Evolutionary conservation across 2,113 vertebrate species (phyloP).

Genomic region (Sylvilagus bachmani): DNA sequence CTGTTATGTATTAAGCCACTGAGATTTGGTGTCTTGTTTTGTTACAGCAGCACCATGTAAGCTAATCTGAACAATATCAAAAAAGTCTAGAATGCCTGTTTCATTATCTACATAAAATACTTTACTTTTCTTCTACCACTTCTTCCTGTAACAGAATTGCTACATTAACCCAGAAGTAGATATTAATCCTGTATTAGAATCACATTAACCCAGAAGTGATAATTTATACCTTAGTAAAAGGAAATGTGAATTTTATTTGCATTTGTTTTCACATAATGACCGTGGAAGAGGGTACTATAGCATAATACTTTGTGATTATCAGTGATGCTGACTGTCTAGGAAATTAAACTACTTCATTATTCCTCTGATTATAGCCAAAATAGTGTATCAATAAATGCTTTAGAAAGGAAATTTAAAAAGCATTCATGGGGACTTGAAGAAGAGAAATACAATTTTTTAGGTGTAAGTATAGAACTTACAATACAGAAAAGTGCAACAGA

Average conservation of each 20-base stretch:
- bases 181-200: background rate
- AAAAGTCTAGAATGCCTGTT: constrained; percentile 5
- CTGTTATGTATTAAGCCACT: constrained; percentile 41
- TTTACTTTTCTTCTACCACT: background rate
- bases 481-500: background rate
- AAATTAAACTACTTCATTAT: constrained; percentile 31
- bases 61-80: constrained; percentile 37
- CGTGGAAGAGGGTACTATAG: background rate
- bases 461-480: background rate
- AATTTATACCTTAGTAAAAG: background rate
- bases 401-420: constrained; percentile 29
- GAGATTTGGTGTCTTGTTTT: constrained; percentile 20
- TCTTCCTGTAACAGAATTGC: background rate
- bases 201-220: background rate
- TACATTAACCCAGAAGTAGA: background rate
- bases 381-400: background rate
- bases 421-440: constrained; percentile 24
- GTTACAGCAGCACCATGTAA: background rate
- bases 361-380: background rate
- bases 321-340: background rate
- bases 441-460: background rate
- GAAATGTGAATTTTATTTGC: constrained; percentile 35
- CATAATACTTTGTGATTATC: background rate
- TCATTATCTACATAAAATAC: constrained; percentile 30
- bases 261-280: background rate